Percentiles rank a stretch among this genome's conserved stretches.
phyloP scores from a whole-genome alignment of 2,797 vertebrate genomes.

The Characodon lateralis region DNA sequence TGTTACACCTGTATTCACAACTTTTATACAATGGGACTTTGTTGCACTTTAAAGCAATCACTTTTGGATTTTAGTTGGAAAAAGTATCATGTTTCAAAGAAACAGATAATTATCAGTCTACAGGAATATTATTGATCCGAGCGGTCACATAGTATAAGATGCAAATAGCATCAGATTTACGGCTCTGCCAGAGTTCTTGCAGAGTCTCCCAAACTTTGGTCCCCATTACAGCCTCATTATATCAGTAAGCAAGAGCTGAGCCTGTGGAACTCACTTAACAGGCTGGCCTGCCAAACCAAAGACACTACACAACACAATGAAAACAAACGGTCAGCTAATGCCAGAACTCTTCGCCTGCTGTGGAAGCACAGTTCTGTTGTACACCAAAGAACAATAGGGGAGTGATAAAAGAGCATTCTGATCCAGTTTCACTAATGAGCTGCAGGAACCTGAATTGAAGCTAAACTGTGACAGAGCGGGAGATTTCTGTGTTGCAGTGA shows the following conservation, averaged over 20 bases:
- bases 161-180: conserved; percentile 40
- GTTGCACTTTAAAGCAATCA: not conserved
- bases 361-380: conserved; percentile 42
- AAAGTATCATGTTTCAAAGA: not conserved
- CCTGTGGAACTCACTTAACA: conserved; percentile 45
- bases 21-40: conserved; percentile 1
- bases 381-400: conserved; percentile 34
- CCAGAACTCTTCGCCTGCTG: conserved; percentile 50
- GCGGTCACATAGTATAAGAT: conserved; percentile 38
- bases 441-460: conserved; percentile 35
- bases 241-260: conserved; percentile 33
- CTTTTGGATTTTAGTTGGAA: not conserved
- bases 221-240: conserved; percentile 59
- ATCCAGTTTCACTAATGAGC: conserved; percentile 55
- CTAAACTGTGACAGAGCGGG: conserved; percentile 24
- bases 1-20: not conserved
- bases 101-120: conserved; percentile 8
- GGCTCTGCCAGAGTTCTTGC: conserved; percentile 49
- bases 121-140: conserved; percentile 24
- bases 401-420: conserved; percentile 28
- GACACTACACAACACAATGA: conserved; percentile 38
- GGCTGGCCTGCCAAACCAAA: conserved; percentile 44
- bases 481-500: conserved; percentile 24
- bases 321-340: conserved; percentile 60
- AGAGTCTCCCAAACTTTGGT: conserved; percentile 47